Percentiles rank a stretch among this genome's conserved stretches.
Evolutionary conservation across 2,888 invertebrate species (phyloP).

Genomic region (Melolontha melolontha): DNA sequence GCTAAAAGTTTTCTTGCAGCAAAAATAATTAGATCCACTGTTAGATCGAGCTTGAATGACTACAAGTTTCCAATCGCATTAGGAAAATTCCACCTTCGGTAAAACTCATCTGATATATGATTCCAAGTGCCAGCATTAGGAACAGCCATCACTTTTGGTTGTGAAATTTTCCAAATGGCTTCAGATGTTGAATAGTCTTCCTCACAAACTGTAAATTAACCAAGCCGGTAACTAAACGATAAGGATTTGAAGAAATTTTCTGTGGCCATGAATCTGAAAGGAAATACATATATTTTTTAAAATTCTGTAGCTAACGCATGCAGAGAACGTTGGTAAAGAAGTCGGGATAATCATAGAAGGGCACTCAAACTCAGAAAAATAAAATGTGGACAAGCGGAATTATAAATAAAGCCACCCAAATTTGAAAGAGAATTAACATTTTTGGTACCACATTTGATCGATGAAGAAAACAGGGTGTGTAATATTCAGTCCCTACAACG

Average conservation of each 20-base stretch:
- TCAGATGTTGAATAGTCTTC: constrained; percentile 48
- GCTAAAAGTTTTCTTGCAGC: constrained; percentile 44
- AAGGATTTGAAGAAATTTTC: constrained; percentile 50
- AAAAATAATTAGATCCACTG: constrained; percentile 44
- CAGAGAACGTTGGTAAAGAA: constrained; percentile 28
- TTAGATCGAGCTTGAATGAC: constrained; percentile 41
- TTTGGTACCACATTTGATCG: constrained; percentile 18
- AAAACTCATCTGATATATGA: constrained; percentile 45
- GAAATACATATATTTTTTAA: constrained; percentile 15
- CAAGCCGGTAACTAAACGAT: constrained; percentile 50
- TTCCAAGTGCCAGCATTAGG: constrained; percentile 47
- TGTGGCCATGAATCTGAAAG: constrained; percentile 53
- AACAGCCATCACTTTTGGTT: constrained; percentile 48
- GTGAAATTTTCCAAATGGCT: constrained; percentile 46
- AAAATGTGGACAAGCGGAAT: constrained; percentile 31
- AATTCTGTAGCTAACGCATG: constrained; percentile 26
- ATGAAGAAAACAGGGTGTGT: constrained; percentile 26
- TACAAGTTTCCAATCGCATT: constrained; percentile 46
- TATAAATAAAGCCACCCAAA: constrained; percentile 24
- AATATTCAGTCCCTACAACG: constrained; percentile 20
- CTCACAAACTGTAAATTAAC: constrained; percentile 47
- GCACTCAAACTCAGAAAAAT: constrained; percentile 29
- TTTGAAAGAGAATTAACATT: constrained; percentile 21
- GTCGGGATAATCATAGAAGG: constrained; percentile 29
- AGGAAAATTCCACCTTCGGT: constrained; percentile 45